A percentile compares a stretch with the other conserved stretches of the same genome.
Evolutionary conservation across 2,797 vertebrate genomes (phyloP).

Genomic region (Melanogrammus aeglefinus): DNA sequence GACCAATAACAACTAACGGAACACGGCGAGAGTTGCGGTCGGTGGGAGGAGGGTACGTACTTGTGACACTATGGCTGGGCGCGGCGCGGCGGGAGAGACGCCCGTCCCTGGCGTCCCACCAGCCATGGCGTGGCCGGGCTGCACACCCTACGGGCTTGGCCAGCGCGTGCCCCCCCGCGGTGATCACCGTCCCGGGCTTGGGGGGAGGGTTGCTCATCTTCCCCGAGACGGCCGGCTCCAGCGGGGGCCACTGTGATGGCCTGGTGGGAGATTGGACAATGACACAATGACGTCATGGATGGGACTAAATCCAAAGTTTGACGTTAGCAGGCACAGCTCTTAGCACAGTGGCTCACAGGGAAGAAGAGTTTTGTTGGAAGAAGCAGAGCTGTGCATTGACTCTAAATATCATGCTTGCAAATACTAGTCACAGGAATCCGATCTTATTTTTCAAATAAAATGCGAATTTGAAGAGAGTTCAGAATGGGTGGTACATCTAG

Average conservation of each 20-base stretch:
- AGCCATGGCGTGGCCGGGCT: slow-evolving; percentile 17
- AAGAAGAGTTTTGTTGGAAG: too few species aligned
- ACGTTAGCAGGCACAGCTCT: background rate
- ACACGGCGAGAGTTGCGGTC: too few species aligned
- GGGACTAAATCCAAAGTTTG: background rate
- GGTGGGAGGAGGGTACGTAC: slow-evolving; percentile 42
- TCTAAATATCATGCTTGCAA: background rate
- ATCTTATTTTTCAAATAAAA: background rate
- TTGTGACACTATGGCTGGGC: slow-evolving; percentile 75
- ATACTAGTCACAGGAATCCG: background rate
- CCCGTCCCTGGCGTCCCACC: slow-evolving; percentile 30
- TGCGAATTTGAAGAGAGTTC: background rate
- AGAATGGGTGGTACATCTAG: background rate
- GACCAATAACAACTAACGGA: too few species aligned
- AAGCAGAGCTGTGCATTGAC: background rate
- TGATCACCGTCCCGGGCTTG: slow-evolving; percentile 71
- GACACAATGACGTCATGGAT: background rate
- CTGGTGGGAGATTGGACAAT: slow-evolving; percentile 45
- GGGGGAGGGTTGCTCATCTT: slow-evolving; percentile 70
- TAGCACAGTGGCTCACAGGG: background rate
- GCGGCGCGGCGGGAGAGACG: slow-evolving; percentile 46
- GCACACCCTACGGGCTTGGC: slow-evolving; percentile 37
- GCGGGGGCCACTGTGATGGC: slow-evolving; percentile 53
- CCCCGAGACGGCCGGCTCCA: slow-evolving; percentile 36
- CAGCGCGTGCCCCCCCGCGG: slow-evolving; percentile 58